Conservation (phyloP, 2,113 vertebrate species). For the Gymnogyps californianus region DNA sequence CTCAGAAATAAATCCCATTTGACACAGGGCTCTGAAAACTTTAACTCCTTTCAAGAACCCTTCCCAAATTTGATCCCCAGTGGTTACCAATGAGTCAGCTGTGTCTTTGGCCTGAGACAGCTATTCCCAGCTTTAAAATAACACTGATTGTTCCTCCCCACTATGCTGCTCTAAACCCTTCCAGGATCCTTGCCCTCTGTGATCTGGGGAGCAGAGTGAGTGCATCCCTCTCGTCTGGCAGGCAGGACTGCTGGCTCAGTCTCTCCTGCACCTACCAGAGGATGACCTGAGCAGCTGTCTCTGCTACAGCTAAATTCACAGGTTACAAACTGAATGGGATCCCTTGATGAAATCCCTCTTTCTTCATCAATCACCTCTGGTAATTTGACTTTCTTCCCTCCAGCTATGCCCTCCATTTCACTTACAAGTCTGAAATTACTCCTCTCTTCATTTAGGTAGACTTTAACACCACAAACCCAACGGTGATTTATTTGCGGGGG, state of each 20-base stretch:
- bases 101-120: not conserved
- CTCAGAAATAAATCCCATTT: not conserved
- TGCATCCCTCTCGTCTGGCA: not conserved
- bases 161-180: not conserved
- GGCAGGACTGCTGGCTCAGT: not conserved
- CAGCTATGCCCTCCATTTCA: not conserved
- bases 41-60: not conserved
- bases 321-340: not conserved
- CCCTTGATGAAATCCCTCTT: not conserved
- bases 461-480: not conserved
- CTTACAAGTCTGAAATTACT: not conserved
- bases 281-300: not conserved
- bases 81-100: not conserved
- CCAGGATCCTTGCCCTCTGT: not conserved
- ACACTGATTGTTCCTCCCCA: not conserved
- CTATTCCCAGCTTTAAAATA: not conserved
- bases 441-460: not conserved
- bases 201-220: not conserved
- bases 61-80: not conserved
- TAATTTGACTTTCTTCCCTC: not conserved
- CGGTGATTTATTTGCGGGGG: no score
- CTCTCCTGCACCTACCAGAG: not conserved
- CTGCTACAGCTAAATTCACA: not conserved
- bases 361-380: not conserved
- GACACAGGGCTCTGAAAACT: not conserved